A percentile compares a stretch with the other conserved stretches of the same genome.
phyloP scores from a whole-genome alignment of 2,113 vertebrate genomes.

The Oplegnathus fasciatus region DNA sequence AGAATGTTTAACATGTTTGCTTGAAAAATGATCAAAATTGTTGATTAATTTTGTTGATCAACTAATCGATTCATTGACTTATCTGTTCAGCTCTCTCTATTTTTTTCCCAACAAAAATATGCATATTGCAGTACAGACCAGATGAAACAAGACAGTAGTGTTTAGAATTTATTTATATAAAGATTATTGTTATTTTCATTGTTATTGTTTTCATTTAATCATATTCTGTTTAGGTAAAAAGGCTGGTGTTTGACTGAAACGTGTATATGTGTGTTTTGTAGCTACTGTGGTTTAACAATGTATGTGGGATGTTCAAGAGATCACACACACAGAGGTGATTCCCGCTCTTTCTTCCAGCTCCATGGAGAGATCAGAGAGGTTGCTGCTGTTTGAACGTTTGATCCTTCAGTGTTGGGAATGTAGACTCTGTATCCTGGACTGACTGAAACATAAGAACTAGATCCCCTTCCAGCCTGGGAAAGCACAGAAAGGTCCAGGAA shows the following conservation, averaged over 20 bases:
- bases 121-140: not conserved
- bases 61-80: not conserved
- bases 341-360: too few relatives aligned
- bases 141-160: not conserved
- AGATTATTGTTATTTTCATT: not conserved
- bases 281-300: not conserved
- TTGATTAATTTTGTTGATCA: not conserved
- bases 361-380: constrained; percentile 63
- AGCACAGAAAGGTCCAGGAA: not conserved
- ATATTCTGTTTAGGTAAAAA: not conserved
- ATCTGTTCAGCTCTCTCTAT: not conserved
- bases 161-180: not conserved
- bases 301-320: constrained; percentile 21
- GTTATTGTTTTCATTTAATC: not conserved
- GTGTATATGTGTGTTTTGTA: not conserved
- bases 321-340: constrained; percentile 13
- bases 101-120: not conserved
- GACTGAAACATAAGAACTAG: too few relatives aligned
- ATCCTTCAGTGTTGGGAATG: constrained; percentile 43
- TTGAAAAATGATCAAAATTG: not conserved
- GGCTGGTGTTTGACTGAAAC: not conserved
- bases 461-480: not conserved
- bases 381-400: constrained; percentile 54
- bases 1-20: not conserved
- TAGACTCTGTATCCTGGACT: not conserved